A percentile compares a stretch with the other conserved stretches of the same genome.
phyloP scores from a whole-genome alignment of 2,888 invertebrate genomes.

The Drosophila koepferae region DNA sequence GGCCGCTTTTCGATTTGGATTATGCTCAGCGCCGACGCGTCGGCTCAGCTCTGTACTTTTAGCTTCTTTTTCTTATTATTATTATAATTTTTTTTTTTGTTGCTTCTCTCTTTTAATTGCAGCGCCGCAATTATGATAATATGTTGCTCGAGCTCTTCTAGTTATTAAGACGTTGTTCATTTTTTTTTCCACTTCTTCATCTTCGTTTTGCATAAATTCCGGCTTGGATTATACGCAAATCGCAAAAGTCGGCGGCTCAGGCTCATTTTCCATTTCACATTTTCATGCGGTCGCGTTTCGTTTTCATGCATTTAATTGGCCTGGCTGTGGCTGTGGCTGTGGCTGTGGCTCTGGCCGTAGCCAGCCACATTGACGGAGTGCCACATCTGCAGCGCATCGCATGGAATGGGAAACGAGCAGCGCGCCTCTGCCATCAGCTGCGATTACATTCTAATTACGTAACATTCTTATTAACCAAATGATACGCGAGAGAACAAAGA shows the following conservation, averaged over 20 bases:
- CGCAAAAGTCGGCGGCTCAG: slow-evolving; percentile 48
- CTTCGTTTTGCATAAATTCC: slow-evolving; percentile 65
- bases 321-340: not conserved
- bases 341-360: no score
- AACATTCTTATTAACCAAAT: slow-evolving; percentile 63
- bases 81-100: not conserved
- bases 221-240: slow-evolving; percentile 74
- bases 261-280: slow-evolving; percentile 36
- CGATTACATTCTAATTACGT: slow-evolving; percentile 71
- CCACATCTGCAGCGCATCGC: not conserved
- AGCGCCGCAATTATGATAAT: slow-evolving; percentile 68
- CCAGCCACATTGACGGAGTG: not conserved
- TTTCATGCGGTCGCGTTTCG: slow-evolving; percentile 49
- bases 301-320: slow-evolving; percentile 73
- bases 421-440: slow-evolving; percentile 28
- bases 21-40: slow-evolving; percentile 26
- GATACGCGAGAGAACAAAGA: slow-evolving; percentile 43
- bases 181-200: not conserved
- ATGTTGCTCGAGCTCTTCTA: slow-evolving; percentile 32
- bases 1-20: slow-evolving; percentile 66
- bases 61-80: not conserved
- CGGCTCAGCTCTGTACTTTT: no score
- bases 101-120: slow-evolving; percentile 57
- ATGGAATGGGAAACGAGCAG: not conserved
- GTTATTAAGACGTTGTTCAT: slow-evolving; percentile 24